Conservation (phyloP, 2,113 vertebrate genomes). For the Macaca nemestrina region DNA sequence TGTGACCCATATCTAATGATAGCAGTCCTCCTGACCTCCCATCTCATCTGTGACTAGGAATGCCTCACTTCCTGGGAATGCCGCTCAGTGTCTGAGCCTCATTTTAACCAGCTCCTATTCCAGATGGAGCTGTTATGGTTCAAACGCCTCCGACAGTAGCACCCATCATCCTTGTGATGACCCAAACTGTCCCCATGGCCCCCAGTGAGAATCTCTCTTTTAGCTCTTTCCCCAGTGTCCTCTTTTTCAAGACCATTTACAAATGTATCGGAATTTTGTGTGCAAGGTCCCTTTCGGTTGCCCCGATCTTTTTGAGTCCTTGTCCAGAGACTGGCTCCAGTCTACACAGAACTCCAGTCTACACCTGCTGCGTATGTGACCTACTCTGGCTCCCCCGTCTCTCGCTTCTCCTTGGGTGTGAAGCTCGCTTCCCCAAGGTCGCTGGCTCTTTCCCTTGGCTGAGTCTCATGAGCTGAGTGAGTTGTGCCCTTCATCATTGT, state of each 20-base stretch:
- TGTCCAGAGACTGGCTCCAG: neutral
- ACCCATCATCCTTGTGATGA: accelerated
- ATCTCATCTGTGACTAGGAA: too few species aligned
- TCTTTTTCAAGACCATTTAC: neutral
- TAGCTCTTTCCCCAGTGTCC: neutral
- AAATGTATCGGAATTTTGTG: neutral
- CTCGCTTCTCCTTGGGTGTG: neutral
- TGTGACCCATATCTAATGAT: too few species aligned
- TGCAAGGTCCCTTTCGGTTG: neutral
- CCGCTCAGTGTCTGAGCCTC: too few species aligned
- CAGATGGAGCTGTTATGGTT: too few species aligned
- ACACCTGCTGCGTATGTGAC: accelerated
- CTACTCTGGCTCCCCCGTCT: neutral
- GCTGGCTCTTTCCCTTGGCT: neutral
- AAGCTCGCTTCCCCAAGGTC: neutral
- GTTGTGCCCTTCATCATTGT: neutral
- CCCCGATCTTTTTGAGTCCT: neutral
- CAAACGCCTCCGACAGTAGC: too few species aligned
- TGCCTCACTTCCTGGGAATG: too few species aligned
- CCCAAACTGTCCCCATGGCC: too few species aligned
- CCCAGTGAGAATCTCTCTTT: neutral
- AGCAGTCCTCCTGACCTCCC: too few species aligned
- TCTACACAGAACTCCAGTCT: neutral
- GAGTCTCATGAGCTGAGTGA: neutral
- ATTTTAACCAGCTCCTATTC: too few species aligned